These are phyloP conservation scores for Panagrolaimus sp. DNA, from an alignment of 1,140 invertebrate genomes.

Conservation along the genomic window DNA sequence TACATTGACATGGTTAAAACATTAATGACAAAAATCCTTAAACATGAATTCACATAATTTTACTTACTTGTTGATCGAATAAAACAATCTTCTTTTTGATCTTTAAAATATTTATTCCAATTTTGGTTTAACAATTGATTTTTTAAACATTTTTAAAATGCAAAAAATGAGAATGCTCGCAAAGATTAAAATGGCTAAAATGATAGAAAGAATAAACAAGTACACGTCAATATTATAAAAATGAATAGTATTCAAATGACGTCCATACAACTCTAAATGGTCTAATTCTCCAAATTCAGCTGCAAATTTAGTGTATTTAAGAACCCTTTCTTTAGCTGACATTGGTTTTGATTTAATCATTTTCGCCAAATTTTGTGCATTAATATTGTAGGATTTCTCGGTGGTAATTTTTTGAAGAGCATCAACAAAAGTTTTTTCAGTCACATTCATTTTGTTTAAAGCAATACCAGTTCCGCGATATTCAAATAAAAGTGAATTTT, in stretches of 20 bases:
- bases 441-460: constrained; percentile 20
- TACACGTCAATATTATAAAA: constrained; percentile 1
- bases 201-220: no score
- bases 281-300: neutral
- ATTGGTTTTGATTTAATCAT: neutral
- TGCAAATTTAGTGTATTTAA: neutral
- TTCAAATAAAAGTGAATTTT: constrained; percentile 27
- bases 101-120: no score
- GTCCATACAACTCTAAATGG: neutral
- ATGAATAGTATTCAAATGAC: neutral
- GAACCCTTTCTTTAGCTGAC: neutral
- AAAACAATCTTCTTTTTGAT: no score
- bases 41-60: no score
- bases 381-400: neutral
- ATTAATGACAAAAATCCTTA: no score
- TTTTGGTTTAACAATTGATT: no score
- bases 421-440: constrained; percentile 10
- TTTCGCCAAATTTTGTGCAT: neutral
- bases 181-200: no score
- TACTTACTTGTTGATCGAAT: no score
- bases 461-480: constrained; percentile 16
- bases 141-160: no score
- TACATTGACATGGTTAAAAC: no score
- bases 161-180: no score
- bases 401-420: neutral